Evolutionary conservation across 2,888 invertebrate species (phyloP).

Genomic region (Uropetala carovei): DNA sequence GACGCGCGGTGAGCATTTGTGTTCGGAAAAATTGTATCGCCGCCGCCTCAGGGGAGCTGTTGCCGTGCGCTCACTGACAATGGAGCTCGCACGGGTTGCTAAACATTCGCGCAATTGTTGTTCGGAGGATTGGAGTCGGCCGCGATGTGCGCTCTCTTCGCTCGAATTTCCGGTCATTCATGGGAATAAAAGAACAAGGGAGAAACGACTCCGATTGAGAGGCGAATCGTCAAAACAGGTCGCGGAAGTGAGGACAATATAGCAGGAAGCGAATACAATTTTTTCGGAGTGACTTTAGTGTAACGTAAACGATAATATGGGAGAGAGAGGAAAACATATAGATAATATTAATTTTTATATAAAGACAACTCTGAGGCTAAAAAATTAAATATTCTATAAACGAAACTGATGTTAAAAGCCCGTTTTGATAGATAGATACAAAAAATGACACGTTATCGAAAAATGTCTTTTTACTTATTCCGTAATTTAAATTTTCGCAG

Average conservation of each 20-base stretch:
- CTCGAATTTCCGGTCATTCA: background rate
- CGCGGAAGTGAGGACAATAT: background rate
- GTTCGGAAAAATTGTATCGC: background rate
- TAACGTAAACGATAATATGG: background rate
- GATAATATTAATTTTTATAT: too few species aligned
- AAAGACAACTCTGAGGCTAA: too few species aligned
- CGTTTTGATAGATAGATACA: too few species aligned
- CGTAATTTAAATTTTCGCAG: too few species aligned
- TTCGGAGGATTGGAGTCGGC: background rate
- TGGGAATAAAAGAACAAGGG: background rate
- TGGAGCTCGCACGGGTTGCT: background rate
- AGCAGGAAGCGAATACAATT: background rate
- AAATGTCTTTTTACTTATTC: too few species aligned
- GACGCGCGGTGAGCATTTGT: background rate
- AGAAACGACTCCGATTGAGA: too few species aligned
- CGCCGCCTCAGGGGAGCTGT: background rate
- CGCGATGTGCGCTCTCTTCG: background rate
- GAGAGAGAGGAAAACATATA: background rate
- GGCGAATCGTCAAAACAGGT: background rate
- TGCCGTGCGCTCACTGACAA: background rate
- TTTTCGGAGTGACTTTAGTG: background rate
- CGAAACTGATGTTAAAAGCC: too few species aligned
- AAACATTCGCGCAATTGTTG: constrained; percentile 13
- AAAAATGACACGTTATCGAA: too few species aligned
- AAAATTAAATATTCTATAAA: too few species aligned